Base-by-base conservation (phyloP, 2,888 invertebrate species). In the Cyaniris semiargus region DNA sequence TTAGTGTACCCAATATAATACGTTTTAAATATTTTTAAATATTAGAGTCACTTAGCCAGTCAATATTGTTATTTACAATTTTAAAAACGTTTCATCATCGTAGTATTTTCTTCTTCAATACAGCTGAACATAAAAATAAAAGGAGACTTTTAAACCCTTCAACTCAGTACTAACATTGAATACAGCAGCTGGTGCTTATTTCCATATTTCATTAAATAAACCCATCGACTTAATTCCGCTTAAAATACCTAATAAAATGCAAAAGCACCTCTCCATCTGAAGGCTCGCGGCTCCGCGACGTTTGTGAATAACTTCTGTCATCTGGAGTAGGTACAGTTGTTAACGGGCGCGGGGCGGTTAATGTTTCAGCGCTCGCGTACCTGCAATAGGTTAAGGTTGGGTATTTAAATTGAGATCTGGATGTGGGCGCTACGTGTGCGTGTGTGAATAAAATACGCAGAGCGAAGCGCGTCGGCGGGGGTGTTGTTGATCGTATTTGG, bases 401-500 rank as follows among this genome's bases (percentile, higher is more conserved):
- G 21, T 44, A 74, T n/a, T n/a, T 48, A 74, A 74, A 27, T 74
- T 74, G 23, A 48, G 74, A 48, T 74, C 23, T 72, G 13, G 48
- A 23, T 53, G 74, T 48, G 53, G 44, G 48, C 27, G 74, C 21
- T 18, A 72, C 23, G 44, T 21, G 2, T 56, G 44, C 48, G 44
- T 21, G 13, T 27, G 44, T 27, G 48, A 15, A 23, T 48, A 21
- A 48, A 48, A 74, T 60, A 72, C 58, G 77, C 72, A 77, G 38
- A 56, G 71, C 71, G 71, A 77, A 71, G 34, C 72, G 72, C 72
- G 77, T 72, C 72, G 58, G 72, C 60, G 60, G 27, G 21, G 60
- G 34, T 76, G 76, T 34, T 70, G 77, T 76, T 70, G 80, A 83
- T 83, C 83, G 85, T 85, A 86, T 89, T 91, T 92, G 92, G 92